phyloP scores from a whole-genome alignment of 2,113 vertebrate genomes.

The Entelurus aequoreus region DNA sequence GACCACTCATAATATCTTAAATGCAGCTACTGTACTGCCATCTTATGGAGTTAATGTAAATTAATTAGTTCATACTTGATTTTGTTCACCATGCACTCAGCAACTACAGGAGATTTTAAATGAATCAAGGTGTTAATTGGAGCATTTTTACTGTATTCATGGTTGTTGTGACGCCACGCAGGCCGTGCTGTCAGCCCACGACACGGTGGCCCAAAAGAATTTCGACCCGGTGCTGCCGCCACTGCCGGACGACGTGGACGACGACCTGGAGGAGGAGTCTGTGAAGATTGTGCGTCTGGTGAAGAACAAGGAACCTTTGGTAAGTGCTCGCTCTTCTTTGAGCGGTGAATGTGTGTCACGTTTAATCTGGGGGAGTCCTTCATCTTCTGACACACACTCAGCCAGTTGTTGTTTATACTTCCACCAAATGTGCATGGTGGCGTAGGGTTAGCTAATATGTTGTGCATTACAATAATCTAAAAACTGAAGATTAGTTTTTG shows the following conservation, averaged over 20 bases:
- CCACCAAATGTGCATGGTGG: neutral
- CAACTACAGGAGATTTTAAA: no score
- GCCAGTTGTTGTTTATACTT: neutral
- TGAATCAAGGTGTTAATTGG: no score
- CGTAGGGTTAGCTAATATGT: no score
- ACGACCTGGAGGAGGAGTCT: conserved; percentile 90
- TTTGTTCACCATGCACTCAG: no score
- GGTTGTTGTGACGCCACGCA: conserved; percentile 35
- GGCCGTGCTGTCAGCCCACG: conserved; percentile 89
- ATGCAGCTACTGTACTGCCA: no score
- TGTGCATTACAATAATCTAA: neutral
- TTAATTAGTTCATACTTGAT: no score
- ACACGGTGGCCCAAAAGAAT: conserved; percentile 93
- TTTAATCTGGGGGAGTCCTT: conserved; percentile 3
- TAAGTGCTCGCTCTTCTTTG: conserved; percentile 47
- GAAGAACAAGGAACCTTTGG: conserved; percentile 94
- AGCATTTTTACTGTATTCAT: neutral
- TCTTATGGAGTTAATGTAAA: no score
- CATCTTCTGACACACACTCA: neutral
- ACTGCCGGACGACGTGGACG: conserved; percentile 80
- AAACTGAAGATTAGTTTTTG: neutral
- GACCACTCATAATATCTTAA: no score
- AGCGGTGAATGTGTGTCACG: neutral
- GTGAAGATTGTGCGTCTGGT: conserved; percentile 94
- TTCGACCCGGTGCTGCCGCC: conserved; percentile 91